Evolutionary conservation across 2,888 invertebrate genomes (phyloP), one percentile per base, ranked within the genome.

Genomic region (Napeogenes sylphis): DNA sequence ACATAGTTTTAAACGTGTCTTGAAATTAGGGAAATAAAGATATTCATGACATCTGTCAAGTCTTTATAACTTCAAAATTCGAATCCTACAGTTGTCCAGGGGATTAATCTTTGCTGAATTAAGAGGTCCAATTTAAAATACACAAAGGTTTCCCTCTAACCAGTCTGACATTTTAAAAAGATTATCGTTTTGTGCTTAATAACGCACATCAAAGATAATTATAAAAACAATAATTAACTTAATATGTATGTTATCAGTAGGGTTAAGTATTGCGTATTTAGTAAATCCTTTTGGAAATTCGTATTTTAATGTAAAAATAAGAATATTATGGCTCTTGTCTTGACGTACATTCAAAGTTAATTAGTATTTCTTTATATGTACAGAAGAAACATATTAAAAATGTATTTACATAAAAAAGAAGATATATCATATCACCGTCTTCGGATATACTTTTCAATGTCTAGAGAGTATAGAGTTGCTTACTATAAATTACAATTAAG

Each of bases 121-220:
- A 51, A 51, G 30, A 51, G 30, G 8, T 51, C 8, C 30, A 51
- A 51, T 51, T 30, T 51, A 51, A 51, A 51, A 51, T 51, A 51
- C 47, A 51, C 51, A 51, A 51, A 51, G 51, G 47, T 4, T 47
- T 51, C 21, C 8, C 51, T 3, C 21, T 21, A 10, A 30, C 21
- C 5, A 8, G n/a, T 30, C 12, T 21, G 51, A 51, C 8, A 42
- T 10, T 10, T 42, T 2, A 42, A 6, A 42, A 10, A 35, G 6
- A 35, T 35, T 35, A 35, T 35, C 35, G 3, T 35, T 35, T 35
- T 35, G 4, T 35, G 35, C 0, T 21, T 21, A 1, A 21, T 21
- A 0, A 21, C 21, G 21, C 21, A 21, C 21, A 21, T 21, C 21
- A 21, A 21, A 21, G 21, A 21, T 21, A 21, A 21, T 21, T 21